These are phyloP conservation scores for Pollenia angustigena DNA, from an alignment of 2,888 invertebrate species.

Conservation along the genomic window DNA sequence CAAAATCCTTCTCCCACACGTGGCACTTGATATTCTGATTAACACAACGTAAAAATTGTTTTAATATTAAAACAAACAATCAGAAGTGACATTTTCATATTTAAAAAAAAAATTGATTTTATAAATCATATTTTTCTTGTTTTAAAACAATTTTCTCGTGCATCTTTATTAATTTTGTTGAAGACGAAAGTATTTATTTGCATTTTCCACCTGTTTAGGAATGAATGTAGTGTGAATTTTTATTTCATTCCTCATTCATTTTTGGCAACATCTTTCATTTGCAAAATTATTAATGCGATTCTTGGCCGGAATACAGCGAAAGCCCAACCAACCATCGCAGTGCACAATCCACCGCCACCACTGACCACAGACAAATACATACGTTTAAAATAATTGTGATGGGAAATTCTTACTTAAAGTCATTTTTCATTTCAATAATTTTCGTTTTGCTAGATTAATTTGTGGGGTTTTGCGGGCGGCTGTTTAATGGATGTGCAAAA, in stretches of 20 bases:
- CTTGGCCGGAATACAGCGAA: constrained; percentile 3
- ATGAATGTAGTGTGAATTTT: constrained; percentile 58
- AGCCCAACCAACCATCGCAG: not conserved
- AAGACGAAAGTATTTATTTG: not conserved
- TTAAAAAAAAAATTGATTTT: not conserved
- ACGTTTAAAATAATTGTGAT: not conserved
- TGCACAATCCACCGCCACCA: not conserved
- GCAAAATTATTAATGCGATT: not conserved
- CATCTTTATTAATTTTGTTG: not conserved
- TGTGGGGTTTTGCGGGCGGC: not conserved
- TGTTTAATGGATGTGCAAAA: not conserved
- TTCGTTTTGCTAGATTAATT: not conserved
- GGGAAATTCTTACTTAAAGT: not conserved
- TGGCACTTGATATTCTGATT: too few relatives aligned
- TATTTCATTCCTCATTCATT: not conserved
- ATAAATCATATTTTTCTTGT: too few relatives aligned
- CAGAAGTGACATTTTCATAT: not conserved
- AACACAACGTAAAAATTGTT: not conserved
- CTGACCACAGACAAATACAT: constrained; percentile 44
- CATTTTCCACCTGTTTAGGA: constrained; percentile 69
- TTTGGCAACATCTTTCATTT: constrained; percentile 48
- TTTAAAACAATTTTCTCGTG: not conserved
- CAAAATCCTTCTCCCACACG: too few relatives aligned
- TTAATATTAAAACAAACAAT: not conserved
- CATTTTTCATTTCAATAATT: constrained; percentile 21